A percentile compares a stretch with the other conserved stretches of the same genome.
phyloP scores from a whole-genome alignment of 2,888 invertebrate species.

The Hydrotaea cyrtoneurina region DNA sequence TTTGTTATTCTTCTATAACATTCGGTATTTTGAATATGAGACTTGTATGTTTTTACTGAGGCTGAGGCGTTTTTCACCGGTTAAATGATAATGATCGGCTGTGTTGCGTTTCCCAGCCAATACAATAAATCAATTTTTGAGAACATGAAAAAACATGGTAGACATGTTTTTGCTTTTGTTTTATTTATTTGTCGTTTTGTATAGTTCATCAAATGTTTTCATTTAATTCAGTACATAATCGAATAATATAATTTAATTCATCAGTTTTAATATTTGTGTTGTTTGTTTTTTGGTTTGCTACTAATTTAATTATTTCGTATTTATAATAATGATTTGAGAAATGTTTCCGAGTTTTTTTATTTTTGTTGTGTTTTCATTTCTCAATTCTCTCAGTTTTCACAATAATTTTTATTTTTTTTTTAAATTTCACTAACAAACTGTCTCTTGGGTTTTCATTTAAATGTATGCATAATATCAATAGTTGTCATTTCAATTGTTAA shows the following conservation, averaged over 20 bases:
- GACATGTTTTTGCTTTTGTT: not conserved
- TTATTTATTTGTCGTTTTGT: not conserved
- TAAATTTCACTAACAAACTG: conserved; percentile 67
- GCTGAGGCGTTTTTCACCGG: too few relatives aligned
- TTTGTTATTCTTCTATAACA: too few relatives aligned
- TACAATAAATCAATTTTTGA: not conserved
- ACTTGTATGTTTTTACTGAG: too few relatives aligned
- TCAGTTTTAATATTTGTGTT: conserved; percentile 32
- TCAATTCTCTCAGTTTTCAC: conserved; percentile 14
- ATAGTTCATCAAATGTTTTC: conserved; percentile 10
- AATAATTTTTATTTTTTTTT: conserved; percentile 53
- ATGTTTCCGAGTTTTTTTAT: not conserved
- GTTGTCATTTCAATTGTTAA: conserved; percentile 14
- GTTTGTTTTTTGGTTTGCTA: conserved; percentile 39
- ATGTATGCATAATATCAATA: conserved; percentile 46
- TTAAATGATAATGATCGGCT: too few relatives aligned
- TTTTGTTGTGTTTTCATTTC: too few relatives aligned
- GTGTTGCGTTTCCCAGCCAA: too few relatives aligned
- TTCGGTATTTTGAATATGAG: too few relatives aligned
- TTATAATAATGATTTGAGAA: conserved; percentile 42
- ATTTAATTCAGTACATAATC: conserved; percentile 29
- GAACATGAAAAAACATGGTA: not conserved
- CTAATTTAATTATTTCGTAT: conserved; percentile 25
- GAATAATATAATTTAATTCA: conserved; percentile 47
- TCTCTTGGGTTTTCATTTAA: conserved; percentile 13